Percentiles rank a stretch among this genome's conserved stretches.
These are phyloP conservation scores for Triplophysa bombifrons DNA, from an alignment of 2,797 vertebrate genomes.

Conservation along the genomic window DNA sequence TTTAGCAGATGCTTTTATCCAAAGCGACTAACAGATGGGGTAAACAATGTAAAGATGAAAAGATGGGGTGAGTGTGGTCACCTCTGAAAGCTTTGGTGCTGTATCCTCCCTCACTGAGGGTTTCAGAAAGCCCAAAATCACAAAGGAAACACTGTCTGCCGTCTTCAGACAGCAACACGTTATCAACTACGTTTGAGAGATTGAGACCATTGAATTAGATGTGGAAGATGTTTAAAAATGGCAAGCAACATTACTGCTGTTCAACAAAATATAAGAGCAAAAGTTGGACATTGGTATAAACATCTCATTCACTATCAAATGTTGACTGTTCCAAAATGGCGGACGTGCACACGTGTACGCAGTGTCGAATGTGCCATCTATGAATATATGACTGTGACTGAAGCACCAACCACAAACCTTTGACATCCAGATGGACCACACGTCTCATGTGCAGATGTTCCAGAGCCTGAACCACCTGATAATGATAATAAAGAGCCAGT, in stretches of 20 bases:
- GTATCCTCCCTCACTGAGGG: slow-evolving; percentile 72
- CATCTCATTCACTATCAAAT: too few relatives aligned
- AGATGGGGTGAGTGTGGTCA: slow-evolving; percentile 54
- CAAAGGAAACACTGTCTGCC: slow-evolving; percentile 79
- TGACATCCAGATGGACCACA: slow-evolving; percentile 91
- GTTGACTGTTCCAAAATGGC: too few relatives aligned
- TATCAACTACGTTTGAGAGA: slow-evolving; percentile 75
- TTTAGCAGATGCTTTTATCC: too few relatives aligned
- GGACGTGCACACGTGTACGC: too few relatives aligned
- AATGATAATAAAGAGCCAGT: slow-evolving; percentile 87
- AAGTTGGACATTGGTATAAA: too few relatives aligned
- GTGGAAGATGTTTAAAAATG: too few relatives aligned
- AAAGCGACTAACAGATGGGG: too few relatives aligned
- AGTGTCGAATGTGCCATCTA: too few relatives aligned
- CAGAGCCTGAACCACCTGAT: slow-evolving; percentile 87
- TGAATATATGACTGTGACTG: neutral
- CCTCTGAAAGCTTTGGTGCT: slow-evolving; percentile 78
- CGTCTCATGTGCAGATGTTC: slow-evolving; percentile 86
- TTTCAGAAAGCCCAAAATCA: slow-evolving; percentile 84
- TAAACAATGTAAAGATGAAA: neutral
- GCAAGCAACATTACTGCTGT: too few relatives aligned
- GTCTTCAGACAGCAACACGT: slow-evolving; percentile 80
- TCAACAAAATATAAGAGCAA: too few relatives aligned
- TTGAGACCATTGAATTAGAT: neutral
- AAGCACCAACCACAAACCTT: slow-evolving; percentile 88